Conservation (phyloP, 1,140 invertebrate species). For the Zelostemma sp. region DNA sequence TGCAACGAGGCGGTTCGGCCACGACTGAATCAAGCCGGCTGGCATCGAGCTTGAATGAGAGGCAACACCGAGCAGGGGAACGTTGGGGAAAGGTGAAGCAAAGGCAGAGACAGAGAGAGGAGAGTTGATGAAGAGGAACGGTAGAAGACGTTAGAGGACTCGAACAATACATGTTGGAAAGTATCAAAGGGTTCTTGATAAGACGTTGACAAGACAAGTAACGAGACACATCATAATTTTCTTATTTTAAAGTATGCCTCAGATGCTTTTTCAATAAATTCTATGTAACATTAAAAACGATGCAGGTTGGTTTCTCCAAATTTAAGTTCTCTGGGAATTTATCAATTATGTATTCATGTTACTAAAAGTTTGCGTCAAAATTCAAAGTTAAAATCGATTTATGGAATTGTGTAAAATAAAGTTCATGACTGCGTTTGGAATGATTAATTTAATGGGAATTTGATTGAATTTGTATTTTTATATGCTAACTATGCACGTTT, state of each 20-base stretch:
- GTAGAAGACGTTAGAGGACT: constrained; percentile 17
- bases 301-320: background rate
- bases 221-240: too few species aligned
- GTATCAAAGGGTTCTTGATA: constrained; percentile 31
- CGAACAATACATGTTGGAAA: constrained; percentile 34
- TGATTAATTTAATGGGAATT: background rate
- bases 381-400: too few species aligned
- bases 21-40: constrained; percentile 63
- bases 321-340: too few species aligned
- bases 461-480: too few species aligned
- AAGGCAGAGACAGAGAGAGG: constrained; percentile 13
- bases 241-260: constrained; percentile 4
- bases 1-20: constrained; percentile 61
- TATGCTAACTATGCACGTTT: constrained; percentile 12
- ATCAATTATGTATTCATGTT: too few species aligned
- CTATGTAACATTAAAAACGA: background rate
- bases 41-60: constrained; percentile 64
- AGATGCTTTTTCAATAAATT: background rate
- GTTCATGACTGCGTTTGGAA: background rate
- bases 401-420: too few species aligned
- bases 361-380: too few species aligned
- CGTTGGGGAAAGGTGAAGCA: constrained; percentile 22
- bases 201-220: constrained; percentile 26
- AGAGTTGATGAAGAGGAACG: constrained; percentile 10
- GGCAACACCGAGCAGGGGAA: constrained; percentile 36